Percentiles rank a stretch among this genome's conserved stretches.
Evolutionary conservation across 2,888 invertebrate species (phyloP).

Genomic region (Escarpia spicata): DNA sequence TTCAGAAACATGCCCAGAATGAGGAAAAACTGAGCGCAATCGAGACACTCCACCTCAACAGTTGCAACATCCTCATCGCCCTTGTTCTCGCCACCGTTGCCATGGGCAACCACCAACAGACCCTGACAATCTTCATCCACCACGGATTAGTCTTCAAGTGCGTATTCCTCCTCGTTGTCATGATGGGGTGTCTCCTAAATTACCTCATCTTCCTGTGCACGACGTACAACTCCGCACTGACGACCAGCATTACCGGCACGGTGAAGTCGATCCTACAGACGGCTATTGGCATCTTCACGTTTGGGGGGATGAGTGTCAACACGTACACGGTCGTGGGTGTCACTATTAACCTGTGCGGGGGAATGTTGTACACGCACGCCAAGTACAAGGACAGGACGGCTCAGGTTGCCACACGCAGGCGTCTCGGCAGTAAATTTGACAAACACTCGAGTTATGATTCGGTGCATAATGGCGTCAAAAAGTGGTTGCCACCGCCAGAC

Average conservation of each 20-base stretch:
- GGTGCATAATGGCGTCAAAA: neutral
- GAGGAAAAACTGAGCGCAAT: constrained; percentile 52
- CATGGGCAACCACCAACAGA: constrained; percentile 24
- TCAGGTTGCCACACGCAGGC: neutral
- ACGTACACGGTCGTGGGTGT: constrained; percentile 54
- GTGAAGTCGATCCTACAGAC: constrained; percentile 66
- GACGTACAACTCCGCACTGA: constrained; percentile 65
- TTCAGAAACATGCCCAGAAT: constrained; percentile 60
- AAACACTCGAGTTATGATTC: neutral
- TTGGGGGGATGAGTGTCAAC: constrained; percentile 63
- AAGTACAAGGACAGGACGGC: constrained; percentile 57
- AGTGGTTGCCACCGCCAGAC: neutral
- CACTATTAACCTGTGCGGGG: constrained; percentile 62
- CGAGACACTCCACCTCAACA: constrained; percentile 64
- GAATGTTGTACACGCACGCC: constrained; percentile 62
- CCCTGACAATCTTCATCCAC: constrained; percentile 35
- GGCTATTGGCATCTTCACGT: constrained; percentile 63
- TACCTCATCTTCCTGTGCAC: constrained; percentile 67
- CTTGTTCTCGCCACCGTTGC: constrained; percentile 42
- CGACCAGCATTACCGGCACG: constrained; percentile 66
- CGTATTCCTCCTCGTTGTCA: constrained; percentile 48
- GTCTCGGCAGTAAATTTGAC: constrained; percentile 2
- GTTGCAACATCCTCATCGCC: constrained; percentile 63
- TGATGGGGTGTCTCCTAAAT: constrained; percentile 63
- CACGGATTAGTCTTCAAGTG: constrained; percentile 58